Base-by-base conservation (phyloP, 2,797 vertebrate species). In the Dicrostonyx torquatus region DNA sequence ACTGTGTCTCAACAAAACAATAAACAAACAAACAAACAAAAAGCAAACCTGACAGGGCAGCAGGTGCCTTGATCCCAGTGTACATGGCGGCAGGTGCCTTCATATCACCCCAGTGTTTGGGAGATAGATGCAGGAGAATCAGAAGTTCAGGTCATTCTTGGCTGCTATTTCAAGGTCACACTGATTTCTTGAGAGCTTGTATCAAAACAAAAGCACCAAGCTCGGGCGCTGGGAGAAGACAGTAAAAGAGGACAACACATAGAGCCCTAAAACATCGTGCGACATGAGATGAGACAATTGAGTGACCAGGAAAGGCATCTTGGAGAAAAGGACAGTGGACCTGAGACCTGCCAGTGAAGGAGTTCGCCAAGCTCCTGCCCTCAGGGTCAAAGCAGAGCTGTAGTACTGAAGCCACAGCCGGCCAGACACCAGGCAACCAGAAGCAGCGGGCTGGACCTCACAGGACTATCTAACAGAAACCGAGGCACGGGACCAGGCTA, bases 211-310 rank as follows among this genome's bases (percentile, higher is more conserved):
- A 62, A 50, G 34, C 43, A 66, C 78, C 55, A 12, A 82, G 64
- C 34, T 75, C 83, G 86, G 76, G 70, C n/a, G 78, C 84, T 79
- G n/a, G 17, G 26, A 34, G 50, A 24, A 94, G 62, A 79, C 26
- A 37, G 37, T 62, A 3, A 90, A 66, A 87, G 55, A 2, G 8
- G 37, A 22, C 37, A 62, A 40, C 24, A 60, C 77, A 83, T 5
- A 43, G 31, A 82, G 58, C 29, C 40, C 40, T 14, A 58, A 58
- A 58, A 24, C 58, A 55, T 24, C 15, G 3, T 0, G 15, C 20
- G 18, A 10, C 15, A 1, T 24, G 40, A n/a, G 20, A 6, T 37
- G 78, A 91, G 64, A 37, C 17, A 8, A 20, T 29, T 29, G 18
- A 40, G 82, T 1, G 3, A 43, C 60, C 60, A 66, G 60, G 43